Evolutionary conservation across 2,113 vertebrate species (phyloP).

Genomic region (Amphiprion percula): DNA sequence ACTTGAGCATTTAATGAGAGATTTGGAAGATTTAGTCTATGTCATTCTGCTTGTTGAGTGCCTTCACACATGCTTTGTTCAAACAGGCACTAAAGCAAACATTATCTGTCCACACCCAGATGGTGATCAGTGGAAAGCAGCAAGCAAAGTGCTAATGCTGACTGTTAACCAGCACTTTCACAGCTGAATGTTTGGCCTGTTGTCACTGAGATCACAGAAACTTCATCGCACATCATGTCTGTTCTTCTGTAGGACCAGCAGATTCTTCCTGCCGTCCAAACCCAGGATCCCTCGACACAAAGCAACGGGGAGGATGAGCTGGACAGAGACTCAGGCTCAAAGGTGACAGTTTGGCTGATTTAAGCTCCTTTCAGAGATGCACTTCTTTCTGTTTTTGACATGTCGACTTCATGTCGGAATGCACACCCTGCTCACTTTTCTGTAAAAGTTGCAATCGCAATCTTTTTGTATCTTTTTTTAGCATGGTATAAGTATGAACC

Average conservation of each 20-base stretch:
- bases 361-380: too few species aligned
- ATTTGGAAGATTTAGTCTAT: slow-evolving; percentile 36
- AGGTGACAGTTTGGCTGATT: slow-evolving; percentile 61
- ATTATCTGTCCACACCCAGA: slow-evolving; percentile 37
- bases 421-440: too few species aligned
- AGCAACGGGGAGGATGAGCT: slow-evolving; percentile 67
- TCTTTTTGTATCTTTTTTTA: too few species aligned
- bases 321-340: slow-evolving; percentile 77
- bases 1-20: slow-evolving; percentile 31
- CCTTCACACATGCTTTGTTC: neutral
- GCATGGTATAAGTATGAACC: too few species aligned
- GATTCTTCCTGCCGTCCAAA: slow-evolving; percentile 10
- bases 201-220: too few species aligned
- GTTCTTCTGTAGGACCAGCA: slow-evolving; percentile 44
- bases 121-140: neutral
- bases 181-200: neutral
- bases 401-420: too few species aligned
- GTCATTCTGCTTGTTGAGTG: neutral
- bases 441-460: too few species aligned
- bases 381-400: too few species aligned
- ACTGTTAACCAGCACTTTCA: neutral
- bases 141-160: neutral
- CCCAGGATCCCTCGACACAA: slow-evolving; percentile 37
- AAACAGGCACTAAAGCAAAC: slow-evolving; percentile 31
- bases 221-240: neutral